A percentile compares a stretch with the other conserved stretches of the same genome.
These are phyloP conservation scores for Tricholauxania praeusta DNA, from an alignment of 2,888 invertebrate genomes.

Conservation along the genomic window DNA sequence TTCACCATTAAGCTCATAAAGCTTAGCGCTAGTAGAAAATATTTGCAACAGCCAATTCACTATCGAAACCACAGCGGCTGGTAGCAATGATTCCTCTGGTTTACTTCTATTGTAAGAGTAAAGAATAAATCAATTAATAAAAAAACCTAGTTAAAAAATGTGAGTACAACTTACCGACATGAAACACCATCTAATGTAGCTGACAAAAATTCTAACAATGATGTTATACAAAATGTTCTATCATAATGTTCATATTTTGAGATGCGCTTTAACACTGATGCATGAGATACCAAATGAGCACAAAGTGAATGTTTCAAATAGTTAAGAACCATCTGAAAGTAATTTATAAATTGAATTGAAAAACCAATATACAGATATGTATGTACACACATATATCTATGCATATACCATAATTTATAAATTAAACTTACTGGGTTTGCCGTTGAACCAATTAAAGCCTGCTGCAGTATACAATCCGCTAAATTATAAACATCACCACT, in stretches of 20 bases:
- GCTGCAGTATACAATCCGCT: slow-evolving; percentile 93
- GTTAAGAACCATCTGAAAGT: slow-evolving; percentile 81
- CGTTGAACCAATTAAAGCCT: slow-evolving; percentile 92
- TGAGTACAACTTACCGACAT: slow-evolving; percentile 57
- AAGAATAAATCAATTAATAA: slow-evolving; percentile 3
- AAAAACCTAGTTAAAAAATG: neutral
- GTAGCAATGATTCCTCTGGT: slow-evolving; percentile 88
- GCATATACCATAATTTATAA: slow-evolving; percentile 7
- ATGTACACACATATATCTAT: too few species aligned
- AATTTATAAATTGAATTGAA: neutral
- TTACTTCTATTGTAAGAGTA: slow-evolving; percentile 73
- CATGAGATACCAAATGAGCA: slow-evolving; percentile 91
- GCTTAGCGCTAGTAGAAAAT: slow-evolving; percentile 67
- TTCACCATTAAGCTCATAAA: slow-evolving; percentile 59
- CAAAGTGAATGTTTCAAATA: slow-evolving; percentile 93
- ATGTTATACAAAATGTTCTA: slow-evolving; percentile 89
- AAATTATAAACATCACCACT: slow-evolving; percentile 94
- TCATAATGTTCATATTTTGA: slow-evolving; percentile 89
- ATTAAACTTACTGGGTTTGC: slow-evolving; percentile 75
- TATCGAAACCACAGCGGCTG: slow-evolving; percentile 84
- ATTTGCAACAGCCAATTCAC: slow-evolving; percentile 86
- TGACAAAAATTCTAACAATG: slow-evolving; percentile 87
- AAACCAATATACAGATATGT: neutral
- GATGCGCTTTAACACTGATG: slow-evolving; percentile 88
- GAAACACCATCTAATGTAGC: slow-evolving; percentile 74